phyloP scores from a whole-genome alignment of 2,888 invertebrate genomes.

The Habroteleia sp. region DNA sequence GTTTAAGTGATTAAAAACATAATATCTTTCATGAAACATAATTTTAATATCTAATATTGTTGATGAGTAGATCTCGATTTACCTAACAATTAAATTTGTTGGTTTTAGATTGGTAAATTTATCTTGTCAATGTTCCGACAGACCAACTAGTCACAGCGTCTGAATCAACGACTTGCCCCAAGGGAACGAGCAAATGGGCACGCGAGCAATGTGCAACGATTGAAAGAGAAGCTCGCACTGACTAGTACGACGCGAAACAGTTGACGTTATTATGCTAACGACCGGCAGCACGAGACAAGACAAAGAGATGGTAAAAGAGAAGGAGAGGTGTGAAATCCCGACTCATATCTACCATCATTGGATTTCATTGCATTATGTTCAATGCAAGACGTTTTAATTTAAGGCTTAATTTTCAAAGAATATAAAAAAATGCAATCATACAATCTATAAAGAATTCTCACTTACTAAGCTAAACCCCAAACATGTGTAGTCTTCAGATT shows the following conservation, averaged over 20 bases:
- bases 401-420: too few species aligned
- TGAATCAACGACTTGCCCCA: constrained; percentile 33
- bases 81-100: background rate
- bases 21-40: background rate
- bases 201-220: constrained; percentile 72
- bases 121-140: constrained; percentile 9
- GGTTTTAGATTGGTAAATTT: constrained; percentile 4
- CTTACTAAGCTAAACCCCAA: constrained; percentile 6
- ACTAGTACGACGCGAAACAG: constrained; percentile 75
- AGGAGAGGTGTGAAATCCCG: constrained; percentile 53
- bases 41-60: too few species aligned
- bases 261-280: constrained; percentile 78
- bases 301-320: constrained; percentile 55
- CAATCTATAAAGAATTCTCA: too few species aligned
- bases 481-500: too few species aligned
- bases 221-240: constrained; percentile 74
- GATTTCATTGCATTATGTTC: constrained; percentile 29
- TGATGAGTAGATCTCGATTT: too few species aligned
- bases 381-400: too few species aligned
- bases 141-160: constrained; percentile 7
- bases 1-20: too few species aligned
- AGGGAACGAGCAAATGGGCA: constrained; percentile 45
- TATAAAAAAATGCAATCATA: too few species aligned
- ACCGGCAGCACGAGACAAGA: constrained; percentile 63
- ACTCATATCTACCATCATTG: constrained; percentile 50